Conservation (phyloP, 37 sponge, comb jelly and placozoan species). For the Bolinopsis microptera region DNA sequence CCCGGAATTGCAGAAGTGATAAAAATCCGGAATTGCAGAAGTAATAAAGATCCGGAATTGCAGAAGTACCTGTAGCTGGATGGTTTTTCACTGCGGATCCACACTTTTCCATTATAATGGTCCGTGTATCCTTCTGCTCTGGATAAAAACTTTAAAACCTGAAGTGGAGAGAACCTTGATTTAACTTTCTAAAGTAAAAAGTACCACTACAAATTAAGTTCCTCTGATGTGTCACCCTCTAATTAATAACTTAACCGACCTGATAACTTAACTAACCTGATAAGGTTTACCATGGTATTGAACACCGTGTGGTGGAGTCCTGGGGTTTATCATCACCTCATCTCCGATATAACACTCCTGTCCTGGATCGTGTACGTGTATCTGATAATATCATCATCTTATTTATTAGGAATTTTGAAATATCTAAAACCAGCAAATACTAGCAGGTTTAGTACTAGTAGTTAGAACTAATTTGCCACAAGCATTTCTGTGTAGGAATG, state of each 20-base stretch:
- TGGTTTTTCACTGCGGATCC: not conserved
- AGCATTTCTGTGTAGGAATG: too few relatives aligned
- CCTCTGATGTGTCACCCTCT: not conserved
- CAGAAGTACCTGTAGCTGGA: slow-evolving; percentile 63
- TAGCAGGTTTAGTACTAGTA: too few relatives aligned
- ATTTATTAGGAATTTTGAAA: too few relatives aligned
- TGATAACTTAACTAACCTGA: not conserved
- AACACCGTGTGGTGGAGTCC: not conserved
- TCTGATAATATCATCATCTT: too few relatives aligned
- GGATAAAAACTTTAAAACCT: slow-evolving; percentile 1
- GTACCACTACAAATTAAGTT: too few relatives aligned
- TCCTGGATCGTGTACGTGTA: slow-evolving; percentile 52
- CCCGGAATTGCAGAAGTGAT: too few relatives aligned
- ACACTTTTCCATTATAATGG: slow-evolving; percentile 51
- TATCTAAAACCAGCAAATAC: too few relatives aligned
- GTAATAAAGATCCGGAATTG: too few relatives aligned
- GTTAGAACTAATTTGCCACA: too few relatives aligned
- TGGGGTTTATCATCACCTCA: slow-evolving; percentile 23
- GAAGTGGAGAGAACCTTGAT: too few relatives aligned
- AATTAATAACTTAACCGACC: not conserved
- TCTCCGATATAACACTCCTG: slow-evolving; percentile 50
- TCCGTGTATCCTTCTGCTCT: slow-evolving; percentile 57
- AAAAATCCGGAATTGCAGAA: too few relatives aligned
- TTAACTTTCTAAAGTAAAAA: too few relatives aligned
- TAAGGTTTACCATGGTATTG: slow-evolving; percentile 53